Evolutionary conservation across 1,140 invertebrate species (phyloP).

Genomic region (Homalodisca vitripennis): DNA sequence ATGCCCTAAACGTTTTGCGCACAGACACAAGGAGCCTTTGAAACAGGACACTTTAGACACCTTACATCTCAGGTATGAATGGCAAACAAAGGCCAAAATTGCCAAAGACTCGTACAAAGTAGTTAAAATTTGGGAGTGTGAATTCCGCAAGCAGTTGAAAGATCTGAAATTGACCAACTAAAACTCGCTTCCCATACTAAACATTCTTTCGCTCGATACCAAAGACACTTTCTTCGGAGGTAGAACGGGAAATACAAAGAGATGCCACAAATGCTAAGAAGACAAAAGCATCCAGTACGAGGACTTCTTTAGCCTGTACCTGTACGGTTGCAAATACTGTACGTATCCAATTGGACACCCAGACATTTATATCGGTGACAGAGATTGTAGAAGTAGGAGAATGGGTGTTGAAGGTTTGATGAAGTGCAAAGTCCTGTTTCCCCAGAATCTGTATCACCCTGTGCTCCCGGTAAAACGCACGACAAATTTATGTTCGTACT

Average conservation of each 20-base stretch:
- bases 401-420: slow-evolving; percentile 39
- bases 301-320: slow-evolving; percentile 45
- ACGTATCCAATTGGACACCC: slow-evolving; percentile 47
- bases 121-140: background rate
- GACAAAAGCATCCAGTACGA: slow-evolving; percentile 46
- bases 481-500: slow-evolving; percentile 44
- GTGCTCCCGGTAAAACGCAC: slow-evolving; percentile 42
- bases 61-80: background rate
- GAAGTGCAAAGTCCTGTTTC: slow-evolving; percentile 43
- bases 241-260: background rate
- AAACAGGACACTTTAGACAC: slow-evolving; percentile 11
- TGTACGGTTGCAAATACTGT: slow-evolving; percentile 42
- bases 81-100: background rate
- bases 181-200: background rate
- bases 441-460: slow-evolving; percentile 43
- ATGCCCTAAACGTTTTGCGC: slow-evolving; percentile 12
- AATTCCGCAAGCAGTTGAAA: background rate
- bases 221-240: background rate
- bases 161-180: background rate
- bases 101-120: background rate
- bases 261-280: slow-evolving; percentile 38
- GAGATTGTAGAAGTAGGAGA: background rate
- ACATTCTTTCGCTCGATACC: background rate
- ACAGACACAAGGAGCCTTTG: slow-evolving; percentile 1
- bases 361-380: slow-evolving; percentile 41